Evolutionary conservation across 2,113 vertebrate species (phyloP).

Genomic region (Corythornis madagascariensis): DNA sequence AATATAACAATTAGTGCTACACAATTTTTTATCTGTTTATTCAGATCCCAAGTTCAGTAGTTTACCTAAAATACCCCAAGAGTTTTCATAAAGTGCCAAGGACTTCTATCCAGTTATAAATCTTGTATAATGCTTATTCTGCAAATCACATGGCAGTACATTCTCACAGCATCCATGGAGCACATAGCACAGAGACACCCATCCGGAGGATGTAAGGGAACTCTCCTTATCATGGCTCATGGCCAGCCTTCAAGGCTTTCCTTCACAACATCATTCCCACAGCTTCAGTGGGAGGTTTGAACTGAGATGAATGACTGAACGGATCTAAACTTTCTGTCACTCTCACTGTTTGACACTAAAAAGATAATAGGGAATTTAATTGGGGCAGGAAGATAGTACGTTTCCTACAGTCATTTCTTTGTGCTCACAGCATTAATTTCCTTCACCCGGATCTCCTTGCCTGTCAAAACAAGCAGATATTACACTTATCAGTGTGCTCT

Average conservation of each 20-base stretch:
- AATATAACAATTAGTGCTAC: not conserved
- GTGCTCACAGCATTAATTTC: not conserved
- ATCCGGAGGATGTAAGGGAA: not conserved
- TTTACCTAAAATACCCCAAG: not conserved
- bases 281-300: not conserved
- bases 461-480: not conserved
- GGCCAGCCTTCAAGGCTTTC: not conserved
- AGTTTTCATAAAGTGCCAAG: not conserved
- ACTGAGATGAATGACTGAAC: not conserved
- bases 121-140: not conserved
- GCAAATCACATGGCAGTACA: not conserved
- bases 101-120: not conserved
- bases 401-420: not conserved
- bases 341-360: not conserved
- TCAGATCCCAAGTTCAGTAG: not conserved
- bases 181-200: not conserved
- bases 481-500: not conserved
- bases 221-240: not conserved
- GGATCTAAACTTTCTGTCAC: not conserved
- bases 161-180: not conserved
- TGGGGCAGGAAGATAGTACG: not conserved
- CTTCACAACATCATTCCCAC: not conserved
- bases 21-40: not conserved
- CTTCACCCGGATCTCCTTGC: not conserved
- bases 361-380: not conserved